Evolutionary conservation across 2,113 vertebrate species (phyloP).

Genomic region (Brachionichthys hirsutus): DNA sequence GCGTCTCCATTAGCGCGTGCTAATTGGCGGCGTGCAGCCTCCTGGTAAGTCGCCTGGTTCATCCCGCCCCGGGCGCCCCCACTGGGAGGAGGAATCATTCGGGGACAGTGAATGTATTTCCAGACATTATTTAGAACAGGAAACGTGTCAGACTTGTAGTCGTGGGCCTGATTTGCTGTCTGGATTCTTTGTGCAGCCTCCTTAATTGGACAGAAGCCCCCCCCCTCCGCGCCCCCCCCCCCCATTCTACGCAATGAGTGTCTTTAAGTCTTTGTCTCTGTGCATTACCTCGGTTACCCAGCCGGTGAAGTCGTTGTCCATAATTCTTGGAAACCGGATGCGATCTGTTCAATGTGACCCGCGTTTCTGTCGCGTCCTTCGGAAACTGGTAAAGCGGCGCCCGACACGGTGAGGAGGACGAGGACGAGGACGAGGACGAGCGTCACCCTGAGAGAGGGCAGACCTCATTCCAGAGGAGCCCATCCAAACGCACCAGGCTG

Average conservation of each 20-base stretch:
- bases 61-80: conserved; percentile 42
- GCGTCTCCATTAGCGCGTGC: conserved; percentile 71
- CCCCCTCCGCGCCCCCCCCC: no score
- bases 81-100: conserved; percentile 54
- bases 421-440: conserved; percentile 37
- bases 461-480: conserved; percentile 68
- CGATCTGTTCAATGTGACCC: conserved; percentile 9
- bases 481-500: conserved; percentile 65
- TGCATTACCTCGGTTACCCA: neutral
- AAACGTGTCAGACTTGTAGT: conserved; percentile 22
- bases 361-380: conserved; percentile 29
- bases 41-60: conserved; percentile 61
- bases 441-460: conserved; percentile 72
- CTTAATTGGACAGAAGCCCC: conserved; percentile 10
- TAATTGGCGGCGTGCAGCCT: conserved; percentile 66
- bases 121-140: conserved; percentile 53
- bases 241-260: conserved; percentile 14
- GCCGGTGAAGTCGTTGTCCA: neutral
- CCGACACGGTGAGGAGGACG: conserved; percentile 21
- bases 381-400: conserved; percentile 27
- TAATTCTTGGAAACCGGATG: neutral
- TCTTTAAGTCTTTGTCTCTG: conserved; percentile 15
- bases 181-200: conserved; percentile 5
- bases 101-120: conserved; percentile 54
- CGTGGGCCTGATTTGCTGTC: conserved; percentile 28